These are phyloP conservation scores for Bombylius major DNA, from an alignment of 2,888 invertebrate genomes.

Conservation along the genomic window DNA sequence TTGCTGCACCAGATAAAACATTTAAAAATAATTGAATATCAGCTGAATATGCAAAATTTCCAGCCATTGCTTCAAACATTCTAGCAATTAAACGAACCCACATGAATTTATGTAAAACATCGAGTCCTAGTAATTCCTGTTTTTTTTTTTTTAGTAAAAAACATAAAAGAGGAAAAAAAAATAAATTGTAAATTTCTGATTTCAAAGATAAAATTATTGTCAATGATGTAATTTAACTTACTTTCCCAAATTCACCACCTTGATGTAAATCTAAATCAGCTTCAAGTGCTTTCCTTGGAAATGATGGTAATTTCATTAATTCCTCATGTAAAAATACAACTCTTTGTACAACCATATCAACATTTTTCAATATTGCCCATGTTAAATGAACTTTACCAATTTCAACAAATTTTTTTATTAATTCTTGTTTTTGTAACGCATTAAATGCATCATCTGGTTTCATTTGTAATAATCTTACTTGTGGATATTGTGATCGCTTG, in stretches of 20 bases:
- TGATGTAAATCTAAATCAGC: constrained; percentile 88
- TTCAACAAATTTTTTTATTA: constrained; percentile 90
- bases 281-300: constrained; percentile 95
- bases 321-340: constrained; percentile 98
- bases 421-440: constrained; percentile 79
- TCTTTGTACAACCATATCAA: constrained; percentile 91
- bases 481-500: constrained; percentile 95
- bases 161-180: background rate
- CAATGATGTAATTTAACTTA: constrained; percentile 23
- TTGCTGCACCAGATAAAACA: constrained; percentile 91
- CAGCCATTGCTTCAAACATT: constrained; percentile 97
- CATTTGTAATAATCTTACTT: constrained; percentile 86
- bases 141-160: background rate
- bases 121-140: constrained; percentile 76
- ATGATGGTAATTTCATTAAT: constrained; percentile 94
- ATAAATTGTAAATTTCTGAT: constrained; percentile 13
- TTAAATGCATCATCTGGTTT: constrained; percentile 82
- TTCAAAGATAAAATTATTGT: background rate
- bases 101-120: constrained; percentile 96
- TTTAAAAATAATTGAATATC: constrained; percentile 96
- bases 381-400: constrained; percentile 88
- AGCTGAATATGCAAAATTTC: constrained; percentile 90
- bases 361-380: constrained; percentile 85
- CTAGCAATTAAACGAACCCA: constrained; percentile 94
- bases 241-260: constrained; percentile 79